Evolutionary conservation across 1,140 invertebrate genomes (phyloP).

Genomic region (Gryllus bimaculatus): DNA sequence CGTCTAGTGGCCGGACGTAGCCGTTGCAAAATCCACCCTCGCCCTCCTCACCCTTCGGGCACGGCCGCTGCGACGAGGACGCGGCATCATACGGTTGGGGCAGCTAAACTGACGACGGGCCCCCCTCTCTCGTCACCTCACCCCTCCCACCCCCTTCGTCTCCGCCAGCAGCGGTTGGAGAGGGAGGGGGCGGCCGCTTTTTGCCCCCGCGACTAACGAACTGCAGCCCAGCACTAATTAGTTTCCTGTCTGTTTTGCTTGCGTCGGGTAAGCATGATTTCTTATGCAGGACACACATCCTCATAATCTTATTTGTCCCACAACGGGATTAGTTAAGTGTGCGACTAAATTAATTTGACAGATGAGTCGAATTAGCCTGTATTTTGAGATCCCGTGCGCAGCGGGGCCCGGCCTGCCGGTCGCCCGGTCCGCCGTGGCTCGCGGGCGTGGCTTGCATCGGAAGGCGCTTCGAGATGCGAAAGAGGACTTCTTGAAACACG

Average conservation of each 20-base stretch:
- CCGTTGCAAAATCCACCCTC: too few relatives aligned
- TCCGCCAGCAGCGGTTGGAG: neutral
- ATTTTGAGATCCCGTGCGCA: neutral
- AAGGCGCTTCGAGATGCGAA: too few relatives aligned
- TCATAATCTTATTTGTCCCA: neutral
- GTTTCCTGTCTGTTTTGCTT: neutral
- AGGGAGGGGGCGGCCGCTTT: neutral
- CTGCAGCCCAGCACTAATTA: neutral
- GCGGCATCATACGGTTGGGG: too few relatives aligned
- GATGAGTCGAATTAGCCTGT: neutral
- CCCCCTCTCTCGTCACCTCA: neutral
- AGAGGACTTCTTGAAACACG: too few relatives aligned
- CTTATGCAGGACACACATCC: neutral
- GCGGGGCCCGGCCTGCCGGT: too few relatives aligned
- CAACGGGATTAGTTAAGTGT: constrained; percentile 1
- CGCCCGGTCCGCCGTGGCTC: too few relatives aligned
- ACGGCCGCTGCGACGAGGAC: too few relatives aligned
- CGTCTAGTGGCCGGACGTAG: too few relatives aligned
- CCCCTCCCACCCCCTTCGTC: neutral
- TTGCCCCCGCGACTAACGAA: neutral
- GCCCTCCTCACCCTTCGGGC: too few relatives aligned
- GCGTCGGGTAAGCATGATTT: neutral
- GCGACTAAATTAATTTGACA: constrained; percentile 5
- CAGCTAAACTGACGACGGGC: neutral
- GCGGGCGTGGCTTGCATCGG: too few relatives aligned